phyloP scores from a whole-genome alignment of 2,888 invertebrate species.

The Parnassius glacialis region DNA sequence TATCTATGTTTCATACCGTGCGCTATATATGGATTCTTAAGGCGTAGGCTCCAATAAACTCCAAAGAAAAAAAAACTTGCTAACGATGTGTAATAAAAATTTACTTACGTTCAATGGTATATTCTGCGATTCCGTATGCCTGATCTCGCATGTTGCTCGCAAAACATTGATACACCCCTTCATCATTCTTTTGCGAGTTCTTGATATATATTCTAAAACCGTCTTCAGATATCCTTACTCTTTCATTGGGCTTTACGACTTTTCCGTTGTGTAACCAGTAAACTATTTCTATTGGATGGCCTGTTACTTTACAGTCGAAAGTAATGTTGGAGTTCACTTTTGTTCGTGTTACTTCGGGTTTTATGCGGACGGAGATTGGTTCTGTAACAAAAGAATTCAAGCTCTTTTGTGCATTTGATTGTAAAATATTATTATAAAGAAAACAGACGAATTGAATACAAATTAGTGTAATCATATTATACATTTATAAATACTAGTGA shows the following conservation, averaged over 20 bases:
- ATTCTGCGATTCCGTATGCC: slow-evolving; percentile 90
- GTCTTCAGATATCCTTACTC: slow-evolving; percentile 77
- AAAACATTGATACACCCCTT: slow-evolving; percentile 96
- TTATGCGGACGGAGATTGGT: slow-evolving; percentile 89
- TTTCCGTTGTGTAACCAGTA: slow-evolving; percentile 91
- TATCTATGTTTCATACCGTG: too few species aligned
- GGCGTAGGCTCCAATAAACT: too few species aligned
- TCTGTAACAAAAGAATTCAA: slow-evolving; percentile 74
- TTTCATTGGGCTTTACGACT: slow-evolving; percentile 80
- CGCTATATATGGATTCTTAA: too few species aligned
- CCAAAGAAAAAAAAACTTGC: too few species aligned
- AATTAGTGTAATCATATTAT: too few species aligned
- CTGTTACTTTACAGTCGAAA: slow-evolving; percentile 93
- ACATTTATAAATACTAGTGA: too few species aligned
- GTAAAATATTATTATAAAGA: background rate
- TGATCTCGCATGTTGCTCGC: slow-evolving; percentile 92
- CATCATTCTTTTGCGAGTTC: slow-evolving; percentile 88
- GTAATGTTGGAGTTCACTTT: slow-evolving; percentile 92
- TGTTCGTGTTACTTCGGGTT: slow-evolving; percentile 88
- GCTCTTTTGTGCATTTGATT: slow-evolving; percentile 4
- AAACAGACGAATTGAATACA: too few species aligned
- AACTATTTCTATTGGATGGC: slow-evolving; percentile 90
- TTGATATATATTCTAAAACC: slow-evolving; percentile 81
- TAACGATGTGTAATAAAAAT: background rate
- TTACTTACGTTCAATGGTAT: slow-evolving; percentile 87